Percentiles rank a stretch among this genome's conserved stretches.
These are phyloP conservation scores for Ceratoteleas bidentatus DNA, from an alignment of 1,140 invertebrate species.

Conservation along the genomic window DNA sequence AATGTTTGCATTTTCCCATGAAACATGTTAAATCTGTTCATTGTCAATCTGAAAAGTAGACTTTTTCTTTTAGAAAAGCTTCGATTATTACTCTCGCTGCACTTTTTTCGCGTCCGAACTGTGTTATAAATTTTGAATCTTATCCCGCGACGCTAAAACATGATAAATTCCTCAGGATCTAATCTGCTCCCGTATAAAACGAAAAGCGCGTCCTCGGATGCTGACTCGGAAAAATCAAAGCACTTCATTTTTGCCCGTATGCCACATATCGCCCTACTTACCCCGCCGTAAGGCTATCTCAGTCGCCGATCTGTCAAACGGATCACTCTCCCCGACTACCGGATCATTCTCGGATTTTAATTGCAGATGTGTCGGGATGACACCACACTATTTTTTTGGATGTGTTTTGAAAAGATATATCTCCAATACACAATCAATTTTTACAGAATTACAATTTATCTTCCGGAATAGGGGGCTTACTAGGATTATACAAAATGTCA, in stretches of 20 bases:
- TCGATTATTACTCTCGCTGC: too few species aligned
- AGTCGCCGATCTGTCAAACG: slow-evolving; percentile 3
- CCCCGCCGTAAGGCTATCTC: slow-evolving; percentile 6
- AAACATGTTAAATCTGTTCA: too few species aligned
- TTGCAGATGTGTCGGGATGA: neutral
- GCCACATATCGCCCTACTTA: slow-evolving; percentile 15
- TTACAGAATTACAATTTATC: too few species aligned
- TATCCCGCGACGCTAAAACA: slow-evolving; percentile 17
- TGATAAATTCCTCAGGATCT: slow-evolving; percentile 22
- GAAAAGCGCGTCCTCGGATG: slow-evolving; percentile 21
- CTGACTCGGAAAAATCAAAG: slow-evolving; percentile 42
- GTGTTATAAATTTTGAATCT: slow-evolving; percentile 15
- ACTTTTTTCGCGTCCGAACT: neutral
- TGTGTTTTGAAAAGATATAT: neutral
- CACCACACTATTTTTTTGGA: neutral
- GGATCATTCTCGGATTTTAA: slow-evolving; percentile 5
- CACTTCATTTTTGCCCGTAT: slow-evolving; percentile 35
- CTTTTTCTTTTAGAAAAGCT: too few species aligned
- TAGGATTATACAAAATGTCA: too few species aligned
- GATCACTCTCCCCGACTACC: neutral
- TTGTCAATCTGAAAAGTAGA: too few species aligned
- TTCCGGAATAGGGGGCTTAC: too few species aligned
- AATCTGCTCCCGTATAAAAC: slow-evolving; percentile 31
- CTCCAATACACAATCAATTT: too few species aligned
- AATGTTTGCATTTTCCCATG: too few species aligned